Percentiles rank a stretch among this genome's conserved stretches.
Evolutionary conservation across 2,797 vertebrate genomes (phyloP).

Genomic region (Onychomys leucogaster): DNA sequence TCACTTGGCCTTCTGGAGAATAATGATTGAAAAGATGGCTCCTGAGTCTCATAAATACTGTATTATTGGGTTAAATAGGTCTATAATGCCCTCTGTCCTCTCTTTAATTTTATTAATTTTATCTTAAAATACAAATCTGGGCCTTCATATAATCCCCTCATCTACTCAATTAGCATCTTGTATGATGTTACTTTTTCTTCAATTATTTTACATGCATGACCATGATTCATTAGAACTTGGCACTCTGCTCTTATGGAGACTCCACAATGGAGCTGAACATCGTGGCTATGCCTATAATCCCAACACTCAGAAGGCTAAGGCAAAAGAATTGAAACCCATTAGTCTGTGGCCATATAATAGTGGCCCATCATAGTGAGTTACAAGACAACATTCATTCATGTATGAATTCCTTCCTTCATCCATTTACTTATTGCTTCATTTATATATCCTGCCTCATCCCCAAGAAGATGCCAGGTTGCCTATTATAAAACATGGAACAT

Average conservation of each 20-base stretch:
- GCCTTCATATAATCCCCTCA: background rate
- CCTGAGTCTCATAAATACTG: background rate
- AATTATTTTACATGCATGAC: slow-evolving; percentile 29
- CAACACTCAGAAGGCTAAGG: background rate
- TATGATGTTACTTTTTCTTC: slow-evolving; percentile 24
- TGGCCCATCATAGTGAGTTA: background rate
- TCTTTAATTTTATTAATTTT: slow-evolving; percentile 34
- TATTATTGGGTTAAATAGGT: background rate
- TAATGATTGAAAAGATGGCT: slow-evolving; percentile 24
- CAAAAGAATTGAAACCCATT: background rate
- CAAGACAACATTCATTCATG: slow-evolving; percentile 15
- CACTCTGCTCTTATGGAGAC: background rate
- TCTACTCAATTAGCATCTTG: slow-evolving; percentile 10
- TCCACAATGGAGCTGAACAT: background rate
- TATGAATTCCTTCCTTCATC: background rate
- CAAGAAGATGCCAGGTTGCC: slow-evolving; percentile 54
- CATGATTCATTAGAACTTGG: slow-evolving; percentile 14
- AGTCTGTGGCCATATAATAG: background rate
- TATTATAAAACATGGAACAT: slow-evolving; percentile 40
- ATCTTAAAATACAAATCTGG: slow-evolving; percentile 60
- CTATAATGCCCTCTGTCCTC: slow-evolving; percentile 10
- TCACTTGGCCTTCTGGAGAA: background rate
- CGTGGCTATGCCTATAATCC: background rate
- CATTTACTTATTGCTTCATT: slow-evolving; percentile 30
- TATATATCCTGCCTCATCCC: slow-evolving; percentile 18